Percentiles rank a stretch among this genome's conserved stretches.
These are phyloP conservation scores for Patagioenas fasciata DNA, from an alignment of 2,113 vertebrate species.

Conservation along the genomic window DNA sequence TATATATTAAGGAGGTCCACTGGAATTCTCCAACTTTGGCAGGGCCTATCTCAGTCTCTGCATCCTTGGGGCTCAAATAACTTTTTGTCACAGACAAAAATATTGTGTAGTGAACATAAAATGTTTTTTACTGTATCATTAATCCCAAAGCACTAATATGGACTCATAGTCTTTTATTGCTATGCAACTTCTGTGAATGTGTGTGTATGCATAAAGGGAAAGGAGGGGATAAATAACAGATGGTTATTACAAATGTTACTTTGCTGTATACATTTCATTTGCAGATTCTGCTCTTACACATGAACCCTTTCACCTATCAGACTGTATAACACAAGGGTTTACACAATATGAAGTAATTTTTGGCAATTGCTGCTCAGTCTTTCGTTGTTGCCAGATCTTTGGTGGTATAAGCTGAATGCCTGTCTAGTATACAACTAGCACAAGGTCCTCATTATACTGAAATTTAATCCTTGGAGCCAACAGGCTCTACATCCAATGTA, in stretches of 20 bases:
- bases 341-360: slow-evolving; percentile 63
- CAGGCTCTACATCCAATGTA: slow-evolving; percentile 55
- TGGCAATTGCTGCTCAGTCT: slow-evolving; percentile 56
- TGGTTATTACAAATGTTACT: slow-evolving; percentile 2
- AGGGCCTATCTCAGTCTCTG: background rate
- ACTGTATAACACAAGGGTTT: slow-evolving; percentile 47
- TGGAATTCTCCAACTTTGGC: background rate
- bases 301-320: background rate
- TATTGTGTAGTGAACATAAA: background rate
- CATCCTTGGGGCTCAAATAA: background rate
- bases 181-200: background rate
- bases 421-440: slow-evolving; percentile 47
- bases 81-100: background rate
- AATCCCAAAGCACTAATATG: background rate
- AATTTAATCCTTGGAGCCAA: slow-evolving; percentile 56
- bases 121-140: background rate
- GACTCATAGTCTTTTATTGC: background rate
- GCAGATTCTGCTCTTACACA: slow-evolving; percentile 20
- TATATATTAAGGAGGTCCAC: background rate
- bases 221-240: background rate
- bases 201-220: background rate
- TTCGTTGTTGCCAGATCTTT: slow-evolving; percentile 33
- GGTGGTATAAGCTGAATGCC: slow-evolving; percentile 50
- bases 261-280: slow-evolving; percentile 35
- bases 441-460: slow-evolving; percentile 66